A percentile compares a stretch with the other conserved stretches of the same genome.
Evolutionary conservation across 2,113 vertebrate genomes (phyloP).

Genomic region (Rhabdornis inornatus): DNA sequence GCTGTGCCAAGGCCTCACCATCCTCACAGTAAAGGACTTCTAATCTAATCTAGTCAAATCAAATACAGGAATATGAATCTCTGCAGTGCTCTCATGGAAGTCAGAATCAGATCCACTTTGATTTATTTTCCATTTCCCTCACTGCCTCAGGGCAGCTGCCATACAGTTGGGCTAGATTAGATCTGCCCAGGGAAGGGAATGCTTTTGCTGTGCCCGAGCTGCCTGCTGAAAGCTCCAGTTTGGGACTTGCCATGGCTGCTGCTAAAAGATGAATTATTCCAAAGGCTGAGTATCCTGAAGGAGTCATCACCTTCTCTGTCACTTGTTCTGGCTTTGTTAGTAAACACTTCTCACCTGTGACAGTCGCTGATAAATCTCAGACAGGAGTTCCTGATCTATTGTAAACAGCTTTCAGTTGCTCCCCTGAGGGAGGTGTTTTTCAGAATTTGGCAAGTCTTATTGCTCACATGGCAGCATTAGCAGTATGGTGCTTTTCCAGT

Average conservation of each 20-base stretch:
- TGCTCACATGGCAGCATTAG: conserved; percentile 47
- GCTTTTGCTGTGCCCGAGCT: neutral
- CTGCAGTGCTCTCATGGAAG: neutral
- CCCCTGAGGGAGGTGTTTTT: conserved; percentile 43
- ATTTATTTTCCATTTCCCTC: neutral
- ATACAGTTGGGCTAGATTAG: neutral
- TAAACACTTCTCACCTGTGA: conserved; percentile 65
- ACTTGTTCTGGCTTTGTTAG: conserved; percentile 57
- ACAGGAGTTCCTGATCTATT: conserved; percentile 48
- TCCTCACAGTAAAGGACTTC: neutral
- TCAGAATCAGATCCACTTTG: neutral
- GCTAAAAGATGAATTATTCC: conserved; percentile 37
- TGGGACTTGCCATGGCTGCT: neutral
- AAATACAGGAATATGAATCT: neutral
- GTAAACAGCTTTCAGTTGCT: conserved; percentile 51
- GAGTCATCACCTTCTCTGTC: conserved; percentile 43
- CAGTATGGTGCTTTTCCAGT: neutral
- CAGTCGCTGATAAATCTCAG: conserved; percentile 51
- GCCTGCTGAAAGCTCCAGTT: neutral
- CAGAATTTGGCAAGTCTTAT: conserved; percentile 1
- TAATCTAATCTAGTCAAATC: neutral
- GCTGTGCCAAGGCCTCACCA: neutral
- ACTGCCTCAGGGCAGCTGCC: neutral
- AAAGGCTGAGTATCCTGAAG: conserved; percentile 35
- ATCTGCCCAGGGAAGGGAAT: neutral